These are phyloP conservation scores for Apteryx owenii DNA, from an alignment of 2,113 vertebrate species.

Conservation along the genomic window DNA sequence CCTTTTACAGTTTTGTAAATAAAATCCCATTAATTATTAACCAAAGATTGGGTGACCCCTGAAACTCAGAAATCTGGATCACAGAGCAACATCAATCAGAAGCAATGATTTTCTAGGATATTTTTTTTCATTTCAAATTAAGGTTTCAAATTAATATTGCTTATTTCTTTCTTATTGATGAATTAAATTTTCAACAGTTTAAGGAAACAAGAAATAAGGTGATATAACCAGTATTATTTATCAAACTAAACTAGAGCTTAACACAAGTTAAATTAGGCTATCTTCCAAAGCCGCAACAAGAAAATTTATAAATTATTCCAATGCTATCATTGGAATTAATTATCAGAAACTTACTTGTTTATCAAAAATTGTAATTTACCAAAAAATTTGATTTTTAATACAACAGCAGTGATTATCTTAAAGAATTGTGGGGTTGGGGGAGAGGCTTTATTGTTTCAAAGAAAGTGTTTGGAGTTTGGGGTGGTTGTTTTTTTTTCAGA, in stretches of 20 bases:
- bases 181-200: neutral
- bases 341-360: neutral
- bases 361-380: neutral
- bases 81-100: neutral
- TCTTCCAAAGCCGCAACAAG: neutral
- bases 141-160: neutral
- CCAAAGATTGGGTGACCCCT: conserved; percentile 23
- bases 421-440: neutral
- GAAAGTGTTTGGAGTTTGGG: neutral
- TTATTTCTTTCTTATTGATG: neutral
- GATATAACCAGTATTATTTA: neutral
- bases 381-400: neutral
- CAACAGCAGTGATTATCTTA: neutral
- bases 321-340: neutral
- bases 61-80: neutral
- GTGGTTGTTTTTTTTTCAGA: neutral
- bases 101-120: neutral
- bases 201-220: neutral
- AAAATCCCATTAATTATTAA: conserved; percentile 50
- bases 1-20: conserved; percentile 49
- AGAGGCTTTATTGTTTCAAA: neutral
- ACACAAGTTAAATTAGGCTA: neutral
- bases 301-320: neutral
- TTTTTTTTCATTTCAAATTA: neutral
- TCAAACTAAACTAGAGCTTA: neutral